phyloP scores from a whole-genome alignment of 2,888 invertebrate genomes.

The Micropterix aruncella region DNA sequence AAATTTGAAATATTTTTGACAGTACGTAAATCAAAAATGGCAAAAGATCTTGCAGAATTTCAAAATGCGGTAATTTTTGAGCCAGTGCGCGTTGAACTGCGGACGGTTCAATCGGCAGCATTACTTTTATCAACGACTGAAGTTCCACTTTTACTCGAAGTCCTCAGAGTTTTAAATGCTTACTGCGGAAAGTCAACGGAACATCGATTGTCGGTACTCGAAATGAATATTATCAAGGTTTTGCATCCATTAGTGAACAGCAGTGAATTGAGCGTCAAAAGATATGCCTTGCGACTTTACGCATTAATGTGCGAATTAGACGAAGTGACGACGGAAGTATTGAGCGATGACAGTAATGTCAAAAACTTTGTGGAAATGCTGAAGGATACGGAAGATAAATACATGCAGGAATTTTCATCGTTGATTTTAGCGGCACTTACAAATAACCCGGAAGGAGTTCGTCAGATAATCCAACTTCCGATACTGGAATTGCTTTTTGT shows the following conservation, averaged over 20 bases:
- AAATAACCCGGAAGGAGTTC: conserved; percentile 31
- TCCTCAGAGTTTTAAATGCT: neutral
- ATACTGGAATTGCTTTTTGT: conserved; percentile 30
- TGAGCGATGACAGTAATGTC: conserved; percentile 24
- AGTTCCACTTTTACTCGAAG: neutral
- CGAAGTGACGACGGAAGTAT: conserved; percentile 29
- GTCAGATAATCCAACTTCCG: conserved; percentile 27
- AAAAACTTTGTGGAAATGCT: conserved; percentile 27
- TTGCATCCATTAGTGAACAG: conserved; percentile 28
- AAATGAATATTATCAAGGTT: conserved; percentile 22
- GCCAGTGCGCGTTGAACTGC: too few species aligned
- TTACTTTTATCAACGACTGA: neutral
- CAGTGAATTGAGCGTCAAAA: conserved; percentile 24
- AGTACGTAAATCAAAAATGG: too few species aligned
- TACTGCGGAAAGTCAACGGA: neutral
- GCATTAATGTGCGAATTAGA: conserved; percentile 35
- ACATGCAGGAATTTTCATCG: conserved; percentile 38
- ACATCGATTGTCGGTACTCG: neutral
- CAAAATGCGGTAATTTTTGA: too few species aligned
- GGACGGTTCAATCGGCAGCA: neutral
- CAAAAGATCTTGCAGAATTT: too few species aligned
- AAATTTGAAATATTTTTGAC: too few species aligned
- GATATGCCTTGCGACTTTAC: conserved; percentile 37
- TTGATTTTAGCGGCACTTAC: conserved; percentile 34
- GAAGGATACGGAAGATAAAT: conserved; percentile 29